phyloP scores from a whole-genome alignment of 2,797 vertebrate species.

The Forpus xanthops region DNA sequence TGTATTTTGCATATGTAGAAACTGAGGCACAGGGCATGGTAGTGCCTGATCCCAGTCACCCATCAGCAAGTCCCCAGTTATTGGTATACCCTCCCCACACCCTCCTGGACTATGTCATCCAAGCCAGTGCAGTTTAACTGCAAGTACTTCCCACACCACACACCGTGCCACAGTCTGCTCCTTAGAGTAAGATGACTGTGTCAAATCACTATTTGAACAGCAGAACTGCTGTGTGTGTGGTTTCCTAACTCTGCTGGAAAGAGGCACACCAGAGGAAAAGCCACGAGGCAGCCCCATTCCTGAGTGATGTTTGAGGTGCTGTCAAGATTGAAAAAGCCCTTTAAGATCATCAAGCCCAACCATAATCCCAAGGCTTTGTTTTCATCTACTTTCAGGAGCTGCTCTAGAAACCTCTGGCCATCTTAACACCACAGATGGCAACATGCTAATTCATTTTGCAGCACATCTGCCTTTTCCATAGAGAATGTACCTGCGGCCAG shows the following conservation, averaged over 20 bases:
- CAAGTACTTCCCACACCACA: not conserved
- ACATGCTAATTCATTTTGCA: too few relatives aligned
- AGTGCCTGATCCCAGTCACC: not conserved
- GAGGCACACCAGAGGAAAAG: not conserved
- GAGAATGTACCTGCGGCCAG: slow-evolving; percentile 75
- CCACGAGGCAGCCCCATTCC: not conserved
- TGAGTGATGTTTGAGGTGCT: accelerated
- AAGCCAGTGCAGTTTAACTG: accelerated
- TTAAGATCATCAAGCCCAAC: not conserved
- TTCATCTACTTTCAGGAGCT: not conserved
- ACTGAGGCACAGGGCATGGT: not conserved
- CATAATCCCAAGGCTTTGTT: not conserved
- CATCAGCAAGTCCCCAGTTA: not conserved
- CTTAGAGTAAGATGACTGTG: not conserved
- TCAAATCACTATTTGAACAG: not conserved
- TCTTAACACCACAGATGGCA: not conserved
- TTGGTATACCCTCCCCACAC: accelerated
- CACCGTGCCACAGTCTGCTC: not conserved
- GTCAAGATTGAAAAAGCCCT: not conserved
- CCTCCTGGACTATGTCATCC: not conserved
- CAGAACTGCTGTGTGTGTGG: accelerated
- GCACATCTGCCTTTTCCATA: accelerated
- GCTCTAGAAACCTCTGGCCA: not conserved
- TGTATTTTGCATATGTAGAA: not conserved
- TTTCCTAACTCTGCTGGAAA: not conserved